A percentile compares a stretch with the other conserved stretches of the same genome.
These are phyloP conservation scores for Bergia sp. DNA, from an alignment of 92 coral and sea anemone genomes.

Conservation along the genomic window DNA sequence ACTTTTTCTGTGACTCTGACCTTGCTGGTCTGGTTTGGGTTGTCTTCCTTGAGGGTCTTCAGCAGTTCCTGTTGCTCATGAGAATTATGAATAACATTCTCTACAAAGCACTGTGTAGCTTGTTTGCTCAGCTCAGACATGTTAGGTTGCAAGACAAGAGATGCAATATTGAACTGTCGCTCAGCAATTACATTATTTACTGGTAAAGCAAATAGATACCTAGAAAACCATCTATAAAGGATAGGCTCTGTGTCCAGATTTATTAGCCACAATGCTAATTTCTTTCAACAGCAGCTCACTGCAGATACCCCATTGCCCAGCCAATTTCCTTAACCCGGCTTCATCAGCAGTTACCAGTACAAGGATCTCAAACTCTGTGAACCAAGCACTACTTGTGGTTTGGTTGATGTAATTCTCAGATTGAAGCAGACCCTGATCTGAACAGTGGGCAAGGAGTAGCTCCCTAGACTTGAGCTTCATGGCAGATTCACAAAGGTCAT, in stretches of 20 bases:
- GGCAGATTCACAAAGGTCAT: constrained; percentile 2
- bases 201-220: constrained; percentile 39
- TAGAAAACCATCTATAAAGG: constrained; percentile 17
- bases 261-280: constrained; percentile 16
- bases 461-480: constrained; percentile 31
- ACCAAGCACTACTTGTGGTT: constrained; percentile 41
- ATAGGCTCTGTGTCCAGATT: background rate
- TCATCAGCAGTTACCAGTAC: constrained; percentile 35
- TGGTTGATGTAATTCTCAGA: constrained; percentile 25
- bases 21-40: background rate
- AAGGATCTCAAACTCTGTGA: constrained; percentile 21
- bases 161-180: constrained; percentile 40
- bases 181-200: constrained; percentile 44
- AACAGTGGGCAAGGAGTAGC: background rate
- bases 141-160: constrained; percentile 21
- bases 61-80: constrained; percentile 11
- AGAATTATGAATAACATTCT: constrained; percentile 29
- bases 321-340: constrained; percentile 33
- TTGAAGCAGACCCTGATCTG: constrained; percentile 6
- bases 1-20: background rate
- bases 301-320: constrained; percentile 6
- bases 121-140: constrained; percentile 43
- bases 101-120: constrained; percentile 32
- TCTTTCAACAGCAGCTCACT: constrained; percentile 23
- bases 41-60: constrained; percentile 11